Conservation (phyloP, 2,113 vertebrate species). For the Tangachromis dhanisi region DNA sequence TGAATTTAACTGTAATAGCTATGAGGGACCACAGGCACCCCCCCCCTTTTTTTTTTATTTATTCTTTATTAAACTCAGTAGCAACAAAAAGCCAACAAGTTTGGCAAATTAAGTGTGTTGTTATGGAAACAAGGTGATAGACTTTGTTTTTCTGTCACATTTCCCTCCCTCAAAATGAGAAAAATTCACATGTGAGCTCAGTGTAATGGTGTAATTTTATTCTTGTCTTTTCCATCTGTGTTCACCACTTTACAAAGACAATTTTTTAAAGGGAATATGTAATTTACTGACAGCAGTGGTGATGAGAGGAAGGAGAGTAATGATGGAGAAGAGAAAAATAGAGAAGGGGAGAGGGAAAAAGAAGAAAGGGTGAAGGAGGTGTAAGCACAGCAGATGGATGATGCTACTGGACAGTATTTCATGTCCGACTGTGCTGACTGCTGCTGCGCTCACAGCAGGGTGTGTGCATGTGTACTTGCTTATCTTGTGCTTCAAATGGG, state of each 20-base stretch:
- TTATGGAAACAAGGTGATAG: not conserved
- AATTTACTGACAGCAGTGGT: slow-evolving; percentile 5
- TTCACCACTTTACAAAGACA: not conserved
- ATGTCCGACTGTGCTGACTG: slow-evolving; percentile 69
- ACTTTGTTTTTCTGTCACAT: not conserved
- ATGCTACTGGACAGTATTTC: slow-evolving; percentile 69
- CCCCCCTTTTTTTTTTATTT: accelerated
- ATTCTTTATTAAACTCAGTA: not conserved
- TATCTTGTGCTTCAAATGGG: slow-evolving; percentile 4
- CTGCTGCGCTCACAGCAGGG: slow-evolving; percentile 47
- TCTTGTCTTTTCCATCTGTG: not conserved
- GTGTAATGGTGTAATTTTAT: not conserved
- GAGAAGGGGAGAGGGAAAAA: not conserved
- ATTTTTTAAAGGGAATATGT: not conserved
- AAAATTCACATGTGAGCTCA: not conserved
- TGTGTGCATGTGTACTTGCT: not conserved
- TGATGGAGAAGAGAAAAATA: slow-evolving; percentile 14
- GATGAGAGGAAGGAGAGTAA: slow-evolving; percentile 15
- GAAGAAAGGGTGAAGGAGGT: not conserved
- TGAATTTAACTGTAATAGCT: not conserved
- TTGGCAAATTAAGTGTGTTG: not conserved
- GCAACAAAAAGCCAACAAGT: not conserved
- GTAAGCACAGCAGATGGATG: slow-evolving; percentile 66
- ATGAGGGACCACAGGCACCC: not conserved
- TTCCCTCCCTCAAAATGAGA: not conserved